Conservation (phyloP, 2,113 vertebrate genomes). For the Tetrao urogallus region DNA sequence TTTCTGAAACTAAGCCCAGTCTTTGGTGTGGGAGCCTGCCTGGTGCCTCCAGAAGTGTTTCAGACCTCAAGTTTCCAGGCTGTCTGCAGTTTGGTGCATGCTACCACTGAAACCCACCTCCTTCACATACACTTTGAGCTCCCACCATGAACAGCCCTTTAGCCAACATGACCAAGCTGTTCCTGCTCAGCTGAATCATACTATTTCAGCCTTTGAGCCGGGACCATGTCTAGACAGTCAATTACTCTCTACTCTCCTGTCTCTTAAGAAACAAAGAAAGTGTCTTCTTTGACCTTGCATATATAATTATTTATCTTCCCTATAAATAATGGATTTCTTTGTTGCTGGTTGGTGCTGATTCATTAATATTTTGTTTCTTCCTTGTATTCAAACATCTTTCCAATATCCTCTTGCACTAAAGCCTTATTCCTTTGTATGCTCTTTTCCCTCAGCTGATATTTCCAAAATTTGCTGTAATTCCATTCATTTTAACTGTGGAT, state of each 20-base stretch:
- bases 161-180: background rate
- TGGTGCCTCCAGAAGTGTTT: background rate
- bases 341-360: slow-evolving; percentile 31
- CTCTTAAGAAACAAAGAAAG: background rate
- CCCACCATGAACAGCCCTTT: background rate
- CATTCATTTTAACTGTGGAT: background rate
- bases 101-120: background rate
- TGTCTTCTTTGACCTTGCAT: slow-evolving; percentile 51
- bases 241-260: slow-evolving; percentile 1
- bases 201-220: background rate
- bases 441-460: background rate
- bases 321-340: slow-evolving; percentile 62
- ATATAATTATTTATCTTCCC: slow-evolving; percentile 51
- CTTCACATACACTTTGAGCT: background rate
- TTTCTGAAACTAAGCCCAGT: background rate
- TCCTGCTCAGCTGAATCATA: background rate
- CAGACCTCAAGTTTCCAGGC: background rate
- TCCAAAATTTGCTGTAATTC: background rate
- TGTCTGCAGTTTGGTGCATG: background rate
- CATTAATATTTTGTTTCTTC: slow-evolving; percentile 55
- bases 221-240: slow-evolving; percentile 44
- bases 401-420: background rate
- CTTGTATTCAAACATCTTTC: slow-evolving; percentile 13
- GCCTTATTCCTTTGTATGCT: background rate
- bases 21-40: background rate